phyloP scores from a whole-genome alignment of 2,797 vertebrate genomes.

The Syngnathus rostellatus region DNA sequence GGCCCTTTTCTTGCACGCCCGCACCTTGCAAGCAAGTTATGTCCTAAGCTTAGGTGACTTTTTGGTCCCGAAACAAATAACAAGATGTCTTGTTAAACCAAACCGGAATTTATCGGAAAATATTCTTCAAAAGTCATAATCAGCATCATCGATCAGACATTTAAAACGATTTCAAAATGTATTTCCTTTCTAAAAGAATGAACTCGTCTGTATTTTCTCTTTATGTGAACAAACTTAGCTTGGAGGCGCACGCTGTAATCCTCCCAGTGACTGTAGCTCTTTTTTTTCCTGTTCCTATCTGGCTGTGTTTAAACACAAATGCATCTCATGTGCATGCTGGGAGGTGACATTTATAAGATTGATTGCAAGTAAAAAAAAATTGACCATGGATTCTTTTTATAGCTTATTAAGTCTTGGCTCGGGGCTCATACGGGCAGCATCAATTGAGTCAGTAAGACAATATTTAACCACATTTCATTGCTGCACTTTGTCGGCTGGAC shows the following conservation, averaged over 20 bases:
- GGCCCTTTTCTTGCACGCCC: not conserved
- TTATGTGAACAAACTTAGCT: no score
- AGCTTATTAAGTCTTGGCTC: constrained; percentile 29
- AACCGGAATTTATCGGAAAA: no score
- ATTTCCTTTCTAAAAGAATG: no score
- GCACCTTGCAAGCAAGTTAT: not conserved
- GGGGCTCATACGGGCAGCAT: constrained; percentile 14
- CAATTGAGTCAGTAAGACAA: not conserved
- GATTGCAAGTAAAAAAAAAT: constrained; percentile 19
- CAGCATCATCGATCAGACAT: no score
- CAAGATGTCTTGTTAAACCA: no score
- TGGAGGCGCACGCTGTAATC: not conserved
- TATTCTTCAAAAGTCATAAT: no score
- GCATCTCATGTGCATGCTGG: not conserved
- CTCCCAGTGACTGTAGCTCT: not conserved
- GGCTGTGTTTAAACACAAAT: not conserved
- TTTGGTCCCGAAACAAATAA: not conserved
- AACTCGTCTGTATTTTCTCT: no score
- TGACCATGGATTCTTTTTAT: constrained; percentile 36
- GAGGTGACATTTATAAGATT: not conserved
- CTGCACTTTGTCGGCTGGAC: not conserved
- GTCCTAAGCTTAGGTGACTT: not conserved
- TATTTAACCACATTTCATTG: constrained; percentile 7
- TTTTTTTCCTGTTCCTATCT: not conserved
- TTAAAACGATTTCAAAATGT: no score